Evolutionary conservation across 2,888 invertebrate genomes (phyloP), one percentile per base, ranked within the genome.

Genomic region (Itoplectis maculator): DNA sequence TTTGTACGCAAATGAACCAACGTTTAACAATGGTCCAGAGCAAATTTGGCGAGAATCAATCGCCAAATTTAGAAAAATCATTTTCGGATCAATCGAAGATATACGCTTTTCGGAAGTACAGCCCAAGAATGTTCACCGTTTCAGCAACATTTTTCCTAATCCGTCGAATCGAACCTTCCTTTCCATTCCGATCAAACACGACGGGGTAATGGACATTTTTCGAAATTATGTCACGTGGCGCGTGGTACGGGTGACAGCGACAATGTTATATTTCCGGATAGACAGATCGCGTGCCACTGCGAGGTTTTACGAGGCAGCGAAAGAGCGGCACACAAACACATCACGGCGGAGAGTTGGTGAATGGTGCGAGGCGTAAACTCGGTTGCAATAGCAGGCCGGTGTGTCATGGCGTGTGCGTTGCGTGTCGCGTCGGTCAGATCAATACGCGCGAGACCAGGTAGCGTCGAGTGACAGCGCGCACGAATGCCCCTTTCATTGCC

Each of bases 341-440:
- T 7, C 35, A 18, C 37, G 11, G 37, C 20, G 51, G 6, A 56
- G 56, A 54, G 23, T 56, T 54, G n/a, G 40, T 70, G 70, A 56
- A 70, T 69, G 69, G 40, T 9, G 35, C 29, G 37, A 59, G 59
- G 63, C 6, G 15, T 13, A 63, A 63, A 18, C 15, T 42, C 63
- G 42, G 9, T 42, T 9, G 63, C 3, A 18, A 8, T 5, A 20
- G 40, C 65, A 20, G 45, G 65, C 56, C 45, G 35, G 23, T 56
- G 45, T 61, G 68, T 35, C 70, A n/a, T 56, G 61, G 42, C 77
- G 66, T 45, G 74, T 78, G 63, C 23, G 81, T 79, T 81, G 83
- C 83, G 79, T 85, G 81, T 81, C 37, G 77, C 85, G 81, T 77
- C 73, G 47, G 77, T 66, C 74, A 81, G 83, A 83, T 85, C 85